Evolutionary conservation across 2,888 invertebrate genomes (phyloP).

Genomic region (Helicoverpa assulta): DNA sequence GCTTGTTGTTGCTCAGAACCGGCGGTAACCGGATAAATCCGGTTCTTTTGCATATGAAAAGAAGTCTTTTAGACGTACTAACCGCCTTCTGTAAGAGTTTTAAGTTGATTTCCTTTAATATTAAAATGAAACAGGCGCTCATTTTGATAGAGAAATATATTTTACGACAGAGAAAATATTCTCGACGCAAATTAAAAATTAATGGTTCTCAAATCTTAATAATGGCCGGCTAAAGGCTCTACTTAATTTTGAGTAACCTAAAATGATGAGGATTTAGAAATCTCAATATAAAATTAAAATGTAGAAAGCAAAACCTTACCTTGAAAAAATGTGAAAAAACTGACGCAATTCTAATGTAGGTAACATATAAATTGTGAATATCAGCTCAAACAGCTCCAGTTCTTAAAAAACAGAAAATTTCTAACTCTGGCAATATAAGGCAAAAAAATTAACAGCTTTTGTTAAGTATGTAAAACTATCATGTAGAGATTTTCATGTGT

Average conservation of each 20-base stretch:
- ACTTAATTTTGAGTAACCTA: neutral
- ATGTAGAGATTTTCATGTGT: neutral
- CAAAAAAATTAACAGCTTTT: no score
- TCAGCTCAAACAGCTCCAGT: no score
- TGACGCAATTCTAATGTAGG: no score
- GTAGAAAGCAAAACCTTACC: no score
- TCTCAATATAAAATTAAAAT: no score
- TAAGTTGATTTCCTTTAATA: conserved; percentile 55
- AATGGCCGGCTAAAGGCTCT: neutral
- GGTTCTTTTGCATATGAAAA: conserved; percentile 66
- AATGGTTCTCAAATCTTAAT: neutral
- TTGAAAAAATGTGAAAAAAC: no score
- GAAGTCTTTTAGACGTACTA: conserved; percentile 56
- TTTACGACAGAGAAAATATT: conserved; percentile 35
- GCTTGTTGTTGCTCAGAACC: conserved; percentile 56
- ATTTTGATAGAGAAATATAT: conserved; percentile 45
- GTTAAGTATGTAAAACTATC: no score
- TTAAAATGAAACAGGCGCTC: conserved; percentile 54
- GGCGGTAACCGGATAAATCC: conserved; percentile 60
- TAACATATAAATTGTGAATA: no score
- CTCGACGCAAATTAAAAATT: conserved; percentile 15
- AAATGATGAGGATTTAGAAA: neutral
- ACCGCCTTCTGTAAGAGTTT: conserved; percentile 54
- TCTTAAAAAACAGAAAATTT: no score
- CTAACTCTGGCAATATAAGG: no score